phyloP scores from a whole-genome alignment of 1,140 invertebrate genomes.

The Acromyrmex echinatior region DNA sequence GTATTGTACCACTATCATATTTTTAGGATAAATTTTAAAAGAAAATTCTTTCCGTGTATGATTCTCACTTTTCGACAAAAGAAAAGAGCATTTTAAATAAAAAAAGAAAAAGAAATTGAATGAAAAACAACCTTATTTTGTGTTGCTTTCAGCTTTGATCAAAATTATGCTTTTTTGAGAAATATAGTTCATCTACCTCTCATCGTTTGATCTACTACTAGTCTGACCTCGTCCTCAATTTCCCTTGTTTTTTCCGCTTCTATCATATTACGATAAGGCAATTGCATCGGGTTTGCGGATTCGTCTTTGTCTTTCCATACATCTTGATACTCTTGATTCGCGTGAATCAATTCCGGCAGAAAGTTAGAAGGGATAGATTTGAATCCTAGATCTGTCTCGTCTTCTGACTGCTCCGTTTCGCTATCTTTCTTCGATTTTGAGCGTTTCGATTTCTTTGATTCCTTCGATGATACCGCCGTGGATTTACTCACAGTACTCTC shows the following conservation, averaged over 20 bases:
- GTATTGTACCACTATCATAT: too few relatives aligned
- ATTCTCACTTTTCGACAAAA: background rate
- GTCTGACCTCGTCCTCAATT: conserved; percentile 94
- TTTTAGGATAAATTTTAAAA: too few relatives aligned
- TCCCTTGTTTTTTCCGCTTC: conserved; percentile 93
- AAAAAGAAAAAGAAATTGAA: background rate
- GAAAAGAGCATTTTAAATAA: background rate
- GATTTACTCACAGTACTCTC: conserved; percentile 93
- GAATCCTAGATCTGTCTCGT: conserved; percentile 88
- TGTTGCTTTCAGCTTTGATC: background rate
- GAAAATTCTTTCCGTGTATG: too few relatives aligned
- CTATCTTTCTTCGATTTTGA: conserved; percentile 85
- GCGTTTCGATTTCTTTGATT: conserved; percentile 91
- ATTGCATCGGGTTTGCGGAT: conserved; percentile 89
- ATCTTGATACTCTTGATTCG: conserved; percentile 88
- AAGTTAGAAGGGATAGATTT: conserved; percentile 87
- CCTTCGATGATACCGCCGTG: conserved; percentile 91
- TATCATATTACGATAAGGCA: conserved; percentile 93
- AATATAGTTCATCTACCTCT: conserved; percentile 85
- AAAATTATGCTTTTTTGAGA: background rate
- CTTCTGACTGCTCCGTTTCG: conserved; percentile 88
- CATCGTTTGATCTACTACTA: conserved; percentile 94
- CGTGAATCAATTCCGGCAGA: conserved; percentile 85
- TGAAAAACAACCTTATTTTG: background rate
- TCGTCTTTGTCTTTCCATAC: conserved; percentile 95